A percentile compares a stretch with the other conserved stretches of the same genome.
These are phyloP conservation scores for Cygnus atratus DNA, from an alignment of 2,113 vertebrate genomes.

Conservation along the genomic window DNA sequence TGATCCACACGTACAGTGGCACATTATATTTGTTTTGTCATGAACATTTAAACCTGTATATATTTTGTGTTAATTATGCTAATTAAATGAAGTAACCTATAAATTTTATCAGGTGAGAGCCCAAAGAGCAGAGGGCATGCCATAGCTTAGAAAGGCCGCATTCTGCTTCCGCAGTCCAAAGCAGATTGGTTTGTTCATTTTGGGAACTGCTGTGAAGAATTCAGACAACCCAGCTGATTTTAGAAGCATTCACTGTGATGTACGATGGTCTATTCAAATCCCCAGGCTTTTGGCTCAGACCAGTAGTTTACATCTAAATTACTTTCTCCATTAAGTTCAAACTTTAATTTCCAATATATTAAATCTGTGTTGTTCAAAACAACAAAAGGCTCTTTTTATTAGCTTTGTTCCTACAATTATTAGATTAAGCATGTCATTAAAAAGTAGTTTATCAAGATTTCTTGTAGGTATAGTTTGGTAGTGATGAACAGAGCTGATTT, in stretches of 20 bases:
- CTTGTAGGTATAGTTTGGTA: neutral
- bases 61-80: neutral
- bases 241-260: neutral
- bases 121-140: fast-evolving
- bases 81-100: neutral
- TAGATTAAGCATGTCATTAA: constrained; percentile 62
- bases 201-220: neutral
- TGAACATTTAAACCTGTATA: neutral
- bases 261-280: neutral
- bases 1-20: neutral
- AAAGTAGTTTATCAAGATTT: constrained; percentile 42
- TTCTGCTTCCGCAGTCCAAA: fast-evolving
- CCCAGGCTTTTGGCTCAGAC: constrained; percentile 37
- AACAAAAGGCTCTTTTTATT: constrained; percentile 51
- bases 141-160: neutral
- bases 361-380: constrained; percentile 42
- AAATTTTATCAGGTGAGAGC: neutral
- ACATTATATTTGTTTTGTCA: neutral
- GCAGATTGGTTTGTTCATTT: neutral
- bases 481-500: constrained; percentile 26
- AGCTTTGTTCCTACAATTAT: constrained; percentile 62
- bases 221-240: neutral
- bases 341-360: constrained; percentile 62
- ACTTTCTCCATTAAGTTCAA: constrained; percentile 59
- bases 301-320: constrained; percentile 51